Percentiles rank a stretch among this genome's conserved stretches.
These are phyloP conservation scores for Burhinus oedicnemus DNA, from an alignment of 2,113 vertebrate species.

Conservation along the genomic window DNA sequence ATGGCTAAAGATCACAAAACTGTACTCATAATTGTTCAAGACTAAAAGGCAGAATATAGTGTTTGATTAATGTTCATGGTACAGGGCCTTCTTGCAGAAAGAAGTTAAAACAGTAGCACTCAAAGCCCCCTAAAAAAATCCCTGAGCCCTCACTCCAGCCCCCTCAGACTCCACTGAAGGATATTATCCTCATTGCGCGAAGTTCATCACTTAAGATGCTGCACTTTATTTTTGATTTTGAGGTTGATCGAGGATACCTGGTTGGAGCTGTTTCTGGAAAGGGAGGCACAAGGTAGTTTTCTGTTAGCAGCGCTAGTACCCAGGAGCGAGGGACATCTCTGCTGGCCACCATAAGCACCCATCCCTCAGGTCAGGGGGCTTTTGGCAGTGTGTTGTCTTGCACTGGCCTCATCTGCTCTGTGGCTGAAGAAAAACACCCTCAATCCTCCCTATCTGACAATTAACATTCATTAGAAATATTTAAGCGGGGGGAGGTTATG, in stretches of 20 bases:
- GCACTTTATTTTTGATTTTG: background rate
- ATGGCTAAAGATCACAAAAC: conserved; percentile 80
- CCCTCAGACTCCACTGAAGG: background rate
- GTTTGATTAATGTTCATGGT: conserved; percentile 77
- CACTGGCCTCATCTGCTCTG: background rate
- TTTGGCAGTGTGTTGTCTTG: background rate
- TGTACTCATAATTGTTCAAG: conserved; percentile 72
- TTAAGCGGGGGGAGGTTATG: background rate
- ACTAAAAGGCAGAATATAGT: conserved; percentile 70
- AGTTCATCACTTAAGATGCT: background rate
- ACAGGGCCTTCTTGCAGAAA: conserved; percentile 46
- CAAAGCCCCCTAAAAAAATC: rapidly evolving
- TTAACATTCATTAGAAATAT: background rate
- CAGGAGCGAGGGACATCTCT: background rate
- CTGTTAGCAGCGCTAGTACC: background rate
- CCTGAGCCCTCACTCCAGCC: background rate
- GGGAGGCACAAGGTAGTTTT: background rate
- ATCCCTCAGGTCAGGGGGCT: background rate
- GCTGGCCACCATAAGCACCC: background rate
- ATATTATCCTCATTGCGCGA: background rate
- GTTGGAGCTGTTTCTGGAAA: background rate
- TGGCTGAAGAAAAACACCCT: background rate
- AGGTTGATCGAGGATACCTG: background rate
- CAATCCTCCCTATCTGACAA: background rate
- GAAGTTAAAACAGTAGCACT: conserved; percentile 22